Evolutionary conservation across 2,888 invertebrate genomes (phyloP), one percentile per base, ranked within the genome.

Genomic region (Oscheius sp.): DNA sequence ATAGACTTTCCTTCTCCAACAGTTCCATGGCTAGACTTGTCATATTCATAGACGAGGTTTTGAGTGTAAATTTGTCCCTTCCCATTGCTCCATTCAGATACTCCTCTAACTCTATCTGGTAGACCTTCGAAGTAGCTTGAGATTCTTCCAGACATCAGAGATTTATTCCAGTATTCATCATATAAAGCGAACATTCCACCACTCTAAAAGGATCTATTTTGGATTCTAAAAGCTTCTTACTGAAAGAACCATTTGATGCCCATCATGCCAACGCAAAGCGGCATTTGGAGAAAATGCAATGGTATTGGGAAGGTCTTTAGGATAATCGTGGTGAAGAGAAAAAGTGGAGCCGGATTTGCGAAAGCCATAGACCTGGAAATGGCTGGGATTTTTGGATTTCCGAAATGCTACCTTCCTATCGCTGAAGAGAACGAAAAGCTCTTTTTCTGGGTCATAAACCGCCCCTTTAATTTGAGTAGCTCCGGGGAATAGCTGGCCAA

Each of bases 101-200:
- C 69, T 33, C 77, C 77, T 4, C 71, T 69, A 1, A 77, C 74
- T 15, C 73, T 70, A 52, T 77, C 77, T 1, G 77, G 77, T 27
- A 77, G 70, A 15, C 72, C 71, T 72, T 76, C 58, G 37, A 73
- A 75, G 25, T 77, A 77, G 33, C 53, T 50, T 2, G 55, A 45
- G 3, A 74, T 72, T 39, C 74, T 52, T 29, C 77, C 77, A 6
- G 70, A 57, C 65, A 75, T 69, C 52, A 77, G 34, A 0, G 77
- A 77, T 29, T 77, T 77, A 72, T 77, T 77, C 77, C 77, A 77
- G 34, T 77, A 77, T 53, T 77, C 74, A 45, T 77, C 77, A 27
- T 77, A 77, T 1, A 77, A 50, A 1, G 77, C 77, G 29, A 77
- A 77, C 57, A 70, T 68, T 48, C 77, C 77, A 45, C 74, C 73